Percentiles rank a stretch among this genome's conserved stretches.
phyloP scores from a whole-genome alignment of 2,113 vertebrate genomes.

The Piaya cayana region DNA sequence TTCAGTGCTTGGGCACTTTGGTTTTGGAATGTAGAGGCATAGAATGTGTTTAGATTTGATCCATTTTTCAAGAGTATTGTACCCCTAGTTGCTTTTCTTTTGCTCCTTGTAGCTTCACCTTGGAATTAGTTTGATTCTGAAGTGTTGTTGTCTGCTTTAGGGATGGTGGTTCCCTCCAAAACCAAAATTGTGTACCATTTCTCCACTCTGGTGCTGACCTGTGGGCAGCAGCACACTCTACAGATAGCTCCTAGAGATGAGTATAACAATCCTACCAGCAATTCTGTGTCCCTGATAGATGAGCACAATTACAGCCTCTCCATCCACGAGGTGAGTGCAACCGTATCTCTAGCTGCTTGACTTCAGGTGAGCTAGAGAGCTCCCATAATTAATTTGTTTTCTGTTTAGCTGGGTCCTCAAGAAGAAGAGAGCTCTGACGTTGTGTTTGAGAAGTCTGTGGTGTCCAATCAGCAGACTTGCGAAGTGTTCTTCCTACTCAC shows the following conservation, averaged over 20 bases:
- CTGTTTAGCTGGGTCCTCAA: slow-evolving; percentile 85
- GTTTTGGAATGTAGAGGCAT: neutral
- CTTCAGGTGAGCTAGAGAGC: neutral
- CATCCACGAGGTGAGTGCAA: slow-evolving; percentile 76
- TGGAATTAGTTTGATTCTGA: neutral
- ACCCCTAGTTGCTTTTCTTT: neutral
- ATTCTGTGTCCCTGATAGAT: slow-evolving; percentile 88
- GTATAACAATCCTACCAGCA: slow-evolving; percentile 95
- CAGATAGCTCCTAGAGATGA: slow-evolving; percentile 96
- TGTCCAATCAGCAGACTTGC: slow-evolving; percentile 86
- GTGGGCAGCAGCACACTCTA: slow-evolving; percentile 90
- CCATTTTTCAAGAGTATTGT: neutral
- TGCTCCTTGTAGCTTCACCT: neutral
- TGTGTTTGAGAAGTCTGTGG: slow-evolving; percentile 87
- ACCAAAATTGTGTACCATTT: slow-evolving; percentile 98
- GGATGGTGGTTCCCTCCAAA: slow-evolving; percentile 95
- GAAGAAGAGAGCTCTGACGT: slow-evolving; percentile 86
- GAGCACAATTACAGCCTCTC: slow-evolving; percentile 90
- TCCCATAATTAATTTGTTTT: neutral
- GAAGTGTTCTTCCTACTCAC: slow-evolving; percentile 91
- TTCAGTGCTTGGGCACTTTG: neutral
- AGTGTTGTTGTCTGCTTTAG: slow-evolving; percentile 73
- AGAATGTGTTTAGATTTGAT: neutral
- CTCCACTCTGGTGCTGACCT: slow-evolving; percentile 94
- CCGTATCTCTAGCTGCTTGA: neutral